phyloP scores from a whole-genome alignment of 2,113 vertebrate species.

The Scartelaos histophorus region DNA sequence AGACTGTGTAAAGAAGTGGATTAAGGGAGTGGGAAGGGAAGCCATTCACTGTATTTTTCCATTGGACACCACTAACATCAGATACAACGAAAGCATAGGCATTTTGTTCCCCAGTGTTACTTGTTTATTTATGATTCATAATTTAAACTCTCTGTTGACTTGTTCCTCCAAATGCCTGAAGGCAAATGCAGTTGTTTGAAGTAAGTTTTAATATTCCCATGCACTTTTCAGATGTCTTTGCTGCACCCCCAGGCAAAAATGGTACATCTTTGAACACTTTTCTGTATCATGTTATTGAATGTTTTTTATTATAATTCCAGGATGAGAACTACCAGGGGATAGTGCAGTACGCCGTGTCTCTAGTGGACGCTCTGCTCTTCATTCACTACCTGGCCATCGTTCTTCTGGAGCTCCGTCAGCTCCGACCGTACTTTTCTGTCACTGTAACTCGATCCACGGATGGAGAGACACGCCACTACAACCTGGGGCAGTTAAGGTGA shows the following conservation, averaged over 20 bases:
- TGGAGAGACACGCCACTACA: slow-evolving; percentile 89
- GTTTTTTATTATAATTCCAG: slow-evolving; percentile 40
- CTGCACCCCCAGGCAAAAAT: background rate
- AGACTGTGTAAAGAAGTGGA: too few relatives aligned
- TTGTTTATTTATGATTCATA: slow-evolving; percentile 38
- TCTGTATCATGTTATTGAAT: background rate
- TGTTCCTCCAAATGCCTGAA: slow-evolving; percentile 17
- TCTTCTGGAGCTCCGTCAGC: slow-evolving; percentile 91
- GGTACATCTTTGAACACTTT: background rate
- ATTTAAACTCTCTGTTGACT: slow-evolving; percentile 40
- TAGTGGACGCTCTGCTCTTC: slow-evolving; percentile 90
- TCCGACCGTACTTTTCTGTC: slow-evolving; percentile 86
- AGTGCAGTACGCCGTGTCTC: slow-evolving; percentile 87
- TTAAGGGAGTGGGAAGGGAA: too few relatives aligned
- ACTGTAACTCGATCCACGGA: slow-evolving; percentile 89
- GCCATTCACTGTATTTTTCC: too few relatives aligned
- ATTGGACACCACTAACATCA: slow-evolving; percentile 20
- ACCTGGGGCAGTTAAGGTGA: slow-evolving; percentile 91
- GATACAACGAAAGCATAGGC: slow-evolving; percentile 39
- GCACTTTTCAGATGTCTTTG: slow-evolving; percentile 22
- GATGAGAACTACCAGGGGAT: slow-evolving; percentile 92
- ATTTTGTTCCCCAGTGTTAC: slow-evolving; percentile 9
- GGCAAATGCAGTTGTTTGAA: slow-evolving; percentile 35
- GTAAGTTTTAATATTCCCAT: slow-evolving; percentile 52
- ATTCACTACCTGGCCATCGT: slow-evolving; percentile 96